Conservation (phyloP, 1,140 invertebrate genomes). For the Gonioctena quinquepunctata region DNA sequence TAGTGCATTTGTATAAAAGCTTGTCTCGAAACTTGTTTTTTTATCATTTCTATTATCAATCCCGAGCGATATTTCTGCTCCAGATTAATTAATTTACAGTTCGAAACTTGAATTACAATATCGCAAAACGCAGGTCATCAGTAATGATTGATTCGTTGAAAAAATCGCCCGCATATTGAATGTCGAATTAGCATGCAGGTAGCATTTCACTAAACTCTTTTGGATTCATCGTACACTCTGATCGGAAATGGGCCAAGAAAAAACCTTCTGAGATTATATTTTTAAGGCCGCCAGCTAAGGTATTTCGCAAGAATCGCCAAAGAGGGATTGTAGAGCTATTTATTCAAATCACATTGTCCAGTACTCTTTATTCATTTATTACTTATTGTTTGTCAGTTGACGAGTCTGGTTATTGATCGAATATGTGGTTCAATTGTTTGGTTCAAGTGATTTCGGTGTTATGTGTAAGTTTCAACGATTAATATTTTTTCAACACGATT, state of each 20-base stretch:
- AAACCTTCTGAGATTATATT: neutral
- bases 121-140: no score
- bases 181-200: conserved; percentile 8
- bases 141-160: no score
- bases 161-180: no score
- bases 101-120: no score
- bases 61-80: no score
- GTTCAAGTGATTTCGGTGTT: neutral
- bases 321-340: conserved; percentile 17
- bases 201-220: neutral
- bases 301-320: neutral
- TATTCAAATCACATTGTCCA: conserved; percentile 17
- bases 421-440: neutral
- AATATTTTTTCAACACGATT: no score
- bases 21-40: no score
- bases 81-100: no score
- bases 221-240: neutral
- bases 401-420: neutral
- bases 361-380: neutral
- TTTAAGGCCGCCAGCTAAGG: neutral
- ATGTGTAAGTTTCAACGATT: neutral
- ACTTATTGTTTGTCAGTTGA: neutral
- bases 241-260: neutral
- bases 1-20: no score
- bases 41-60: no score